A percentile compares a stretch with the other conserved stretches of the same genome.
phyloP scores from a whole-genome alignment of 1,140 invertebrate species.

The Eubasilissa regina region DNA sequence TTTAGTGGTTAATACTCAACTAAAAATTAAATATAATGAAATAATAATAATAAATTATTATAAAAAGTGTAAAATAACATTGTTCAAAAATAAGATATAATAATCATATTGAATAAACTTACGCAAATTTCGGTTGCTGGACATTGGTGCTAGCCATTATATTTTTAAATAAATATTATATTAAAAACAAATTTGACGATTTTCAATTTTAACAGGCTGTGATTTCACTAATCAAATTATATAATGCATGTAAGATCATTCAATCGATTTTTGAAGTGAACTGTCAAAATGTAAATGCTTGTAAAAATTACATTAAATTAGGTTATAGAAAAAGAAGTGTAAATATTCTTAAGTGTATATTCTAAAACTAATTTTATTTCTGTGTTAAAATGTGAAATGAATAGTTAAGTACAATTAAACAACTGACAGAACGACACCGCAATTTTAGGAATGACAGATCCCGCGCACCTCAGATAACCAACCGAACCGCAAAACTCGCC shows the following conservation, averaged over 20 bases:
- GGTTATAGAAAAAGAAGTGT: not conserved
- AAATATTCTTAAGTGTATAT: not conserved
- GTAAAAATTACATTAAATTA: not conserved
- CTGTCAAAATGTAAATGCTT: slow-evolving; percentile 40
- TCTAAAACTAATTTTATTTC: not conserved
- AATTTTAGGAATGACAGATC: slow-evolving; percentile 32
- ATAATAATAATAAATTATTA: not conserved
- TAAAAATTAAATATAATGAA: not conserved
- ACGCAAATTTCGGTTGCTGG: slow-evolving; percentile 34
- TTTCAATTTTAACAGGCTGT: not conserved
- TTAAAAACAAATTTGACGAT: not conserved
- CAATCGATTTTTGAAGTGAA: slow-evolving; percentile 46
- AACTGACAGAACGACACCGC: not conserved
- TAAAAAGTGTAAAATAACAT: not conserved
- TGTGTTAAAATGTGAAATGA: not conserved
- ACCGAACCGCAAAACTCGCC: not conserved
- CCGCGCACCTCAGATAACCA: not conserved
- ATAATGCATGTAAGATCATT: slow-evolving; percentile 43
- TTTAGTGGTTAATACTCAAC: not conserved
- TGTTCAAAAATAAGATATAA: not conserved
- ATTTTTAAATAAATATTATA: not conserved
- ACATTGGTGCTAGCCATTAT: slow-evolving; percentile 35
- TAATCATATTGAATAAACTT: slow-evolving; percentile 13
- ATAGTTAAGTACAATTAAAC: not conserved
- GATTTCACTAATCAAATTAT: slow-evolving; percentile 30